Conservation (phyloP, 2,113 vertebrate genomes). For the Peromyscus californicus region DNA sequence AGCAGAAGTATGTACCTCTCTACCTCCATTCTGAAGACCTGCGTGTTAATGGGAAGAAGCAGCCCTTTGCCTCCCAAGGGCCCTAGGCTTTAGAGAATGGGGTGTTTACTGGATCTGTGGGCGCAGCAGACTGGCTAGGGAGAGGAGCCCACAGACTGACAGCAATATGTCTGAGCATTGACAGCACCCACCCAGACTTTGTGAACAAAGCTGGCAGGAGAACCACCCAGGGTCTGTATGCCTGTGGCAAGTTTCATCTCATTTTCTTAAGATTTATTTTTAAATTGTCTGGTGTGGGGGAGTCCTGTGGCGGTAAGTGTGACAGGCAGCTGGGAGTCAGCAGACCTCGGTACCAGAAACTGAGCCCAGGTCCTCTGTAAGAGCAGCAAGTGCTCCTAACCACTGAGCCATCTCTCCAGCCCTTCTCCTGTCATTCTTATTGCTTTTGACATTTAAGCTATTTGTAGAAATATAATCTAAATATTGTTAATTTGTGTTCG, state of each 20-base stretch:
- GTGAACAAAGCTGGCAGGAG: neutral
- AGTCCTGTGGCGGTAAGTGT: neutral
- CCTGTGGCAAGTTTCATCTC: neutral
- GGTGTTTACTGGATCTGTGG: neutral
- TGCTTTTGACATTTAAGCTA: neutral
- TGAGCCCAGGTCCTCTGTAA: neutral
- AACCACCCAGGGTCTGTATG: neutral
- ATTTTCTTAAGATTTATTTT: neutral
- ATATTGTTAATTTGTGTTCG: neutral
- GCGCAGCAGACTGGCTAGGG: fast-evolving
- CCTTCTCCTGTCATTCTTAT: neutral
- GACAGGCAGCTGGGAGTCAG: too few species aligned
- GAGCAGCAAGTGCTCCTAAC: too few species aligned
- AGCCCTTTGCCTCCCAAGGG: fast-evolving
- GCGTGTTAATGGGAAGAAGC: neutral
- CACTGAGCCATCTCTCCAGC: neutral
- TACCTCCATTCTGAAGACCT: neutral
- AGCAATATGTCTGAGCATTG: neutral
- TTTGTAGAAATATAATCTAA: neutral
- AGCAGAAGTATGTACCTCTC: neutral
- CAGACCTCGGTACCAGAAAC: neutral
- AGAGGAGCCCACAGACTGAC: neutral
- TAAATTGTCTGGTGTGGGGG: neutral
- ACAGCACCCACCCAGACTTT: neutral
- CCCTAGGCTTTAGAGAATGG: neutral